Conservation (phyloP, 23 tunicate genomes). For the Corella eumyota region DNA sequence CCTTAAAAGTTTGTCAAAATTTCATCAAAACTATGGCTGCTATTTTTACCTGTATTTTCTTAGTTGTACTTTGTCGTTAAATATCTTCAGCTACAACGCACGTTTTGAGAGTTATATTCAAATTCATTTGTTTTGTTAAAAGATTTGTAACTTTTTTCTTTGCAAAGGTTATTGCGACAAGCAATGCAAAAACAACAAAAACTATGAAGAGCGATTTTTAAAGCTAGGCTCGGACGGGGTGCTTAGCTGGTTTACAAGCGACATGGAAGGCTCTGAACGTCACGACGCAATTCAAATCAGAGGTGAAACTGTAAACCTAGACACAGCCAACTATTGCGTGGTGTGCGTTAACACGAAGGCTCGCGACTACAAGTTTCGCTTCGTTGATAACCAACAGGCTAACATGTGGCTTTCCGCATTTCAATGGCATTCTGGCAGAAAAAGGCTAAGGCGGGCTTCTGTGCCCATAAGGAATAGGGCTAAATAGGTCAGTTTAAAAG, state of each 20-base stretch:
- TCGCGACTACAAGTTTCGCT: slow-evolving; percentile 28
- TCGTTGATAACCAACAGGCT: slow-evolving; percentile 12
- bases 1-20: too few species aligned
- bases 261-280: slow-evolving; percentile 26
- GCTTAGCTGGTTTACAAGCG: slow-evolving; percentile 18
- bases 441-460: slow-evolving; percentile 9
- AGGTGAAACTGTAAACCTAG: slow-evolving; percentile 13
- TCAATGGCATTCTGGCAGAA: slow-evolving; percentile 27
- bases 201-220: slow-evolving; percentile 21
- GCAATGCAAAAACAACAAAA: slow-evolving; percentile 14
- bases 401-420: slow-evolving; percentile 36
- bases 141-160: too few species aligned
- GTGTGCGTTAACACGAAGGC: slow-evolving; percentile 9
- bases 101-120: too few species aligned
- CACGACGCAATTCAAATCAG: slow-evolving; percentile 25
- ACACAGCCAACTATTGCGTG: neutral
- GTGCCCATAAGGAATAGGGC: slow-evolving; percentile 25
- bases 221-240: slow-evolving; percentile 22
- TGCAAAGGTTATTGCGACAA: slow-evolving; percentile 25
- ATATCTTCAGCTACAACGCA: too few species aligned
- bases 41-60: too few species aligned
- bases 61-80: too few species aligned
- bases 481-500: too few species aligned
- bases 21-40: too few species aligned
- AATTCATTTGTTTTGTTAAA: too few species aligned